These are phyloP conservation scores for Spodoptera litura DNA, from an alignment of 1,140 invertebrate species.

Conservation along the genomic window DNA sequence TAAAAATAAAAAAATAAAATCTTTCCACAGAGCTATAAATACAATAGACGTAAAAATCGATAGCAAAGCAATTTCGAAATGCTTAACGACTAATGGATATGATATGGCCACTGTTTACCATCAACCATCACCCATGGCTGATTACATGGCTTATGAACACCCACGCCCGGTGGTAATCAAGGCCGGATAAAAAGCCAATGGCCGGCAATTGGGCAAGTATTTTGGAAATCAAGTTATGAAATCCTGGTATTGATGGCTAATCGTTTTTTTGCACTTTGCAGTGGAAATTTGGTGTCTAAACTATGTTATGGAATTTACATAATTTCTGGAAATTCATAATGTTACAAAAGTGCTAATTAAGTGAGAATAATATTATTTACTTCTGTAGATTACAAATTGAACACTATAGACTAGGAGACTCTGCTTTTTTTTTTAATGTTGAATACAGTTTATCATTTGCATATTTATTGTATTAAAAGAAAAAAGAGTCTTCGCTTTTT, in stretches of 20 bases:
- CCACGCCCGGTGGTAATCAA: conserved; percentile 45
- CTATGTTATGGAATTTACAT: too few species aligned
- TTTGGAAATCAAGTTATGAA: conserved; percentile 41
- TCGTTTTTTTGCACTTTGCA: background rate
- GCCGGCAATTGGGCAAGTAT: conserved; percentile 7
- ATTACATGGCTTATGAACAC: conserved; percentile 47
- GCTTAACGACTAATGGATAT: conserved; percentile 47
- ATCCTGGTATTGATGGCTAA: background rate
- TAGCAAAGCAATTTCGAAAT: conserved; percentile 47
- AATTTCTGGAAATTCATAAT: too few species aligned
- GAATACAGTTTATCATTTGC: too few species aligned
- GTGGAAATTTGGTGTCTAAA: too few species aligned
- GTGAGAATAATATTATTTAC: too few species aligned
- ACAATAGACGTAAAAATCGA: conserved; percentile 44
- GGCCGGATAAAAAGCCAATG: conserved; percentile 48
- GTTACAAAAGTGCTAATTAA: too few species aligned
- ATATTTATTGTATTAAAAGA: too few species aligned
- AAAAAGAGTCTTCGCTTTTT: too few species aligned
- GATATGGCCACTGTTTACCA: conserved; percentile 41
- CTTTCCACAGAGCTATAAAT: background rate
- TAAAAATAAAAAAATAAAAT: background rate
- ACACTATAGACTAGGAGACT: too few species aligned
- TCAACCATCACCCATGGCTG: conserved; percentile 27
- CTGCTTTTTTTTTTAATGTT: too few species aligned
- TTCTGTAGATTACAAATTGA: too few species aligned